Base-by-base conservation (phyloP, 92 coral and sea anemone species). In the Palythoa grandiflora region DNA sequence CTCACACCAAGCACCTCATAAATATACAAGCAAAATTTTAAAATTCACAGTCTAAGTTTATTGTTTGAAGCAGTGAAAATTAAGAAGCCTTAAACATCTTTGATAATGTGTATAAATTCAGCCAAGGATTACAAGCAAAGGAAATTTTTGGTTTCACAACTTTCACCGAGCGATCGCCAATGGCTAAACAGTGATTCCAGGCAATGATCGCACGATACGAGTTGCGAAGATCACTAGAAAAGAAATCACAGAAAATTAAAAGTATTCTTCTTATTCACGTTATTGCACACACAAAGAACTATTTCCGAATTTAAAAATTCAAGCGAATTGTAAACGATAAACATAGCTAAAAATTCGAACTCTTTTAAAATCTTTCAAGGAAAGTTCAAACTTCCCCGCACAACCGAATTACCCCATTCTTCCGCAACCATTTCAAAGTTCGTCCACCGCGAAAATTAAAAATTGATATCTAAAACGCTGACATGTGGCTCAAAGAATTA, bases 401-500 rank as follows among this genome's bases (percentile, higher is more conserved):
- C 13, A 6, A 48, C 37, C 57, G 75, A 81, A 68, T 81, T 81
- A 61, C 86, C 75, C n/a, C 44, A 17, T 50, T 81, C 74, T 47
- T 65, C 66, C 38, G 38, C 86, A 75, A 81, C 86, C 75, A 81
- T 81, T 81, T 81, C 75, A 36, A 81, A 66, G 86, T 66, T 68
- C 75, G 16, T 81, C 74, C 86, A 63, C 86, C 75, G 86, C 86
- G 86, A 92, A 91, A 92, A 95, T 95, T 95, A 95, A 95, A 95
- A 95, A 95, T 95, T 95, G 94, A 95, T 95, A 92, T 84, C 86
- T 78, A 85, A 70, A 85, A 89, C 92, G 96, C 91, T 95, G 94
- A 95, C 98, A 95, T 95, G 98, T 95, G 98, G 98, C 96, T 84
- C 75, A 44, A 83, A 86, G 98, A 95, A 95, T 95, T 83, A 95